phyloP scores from a whole-genome alignment of 2,888 invertebrate species.

The Trachelus stipa region DNA sequence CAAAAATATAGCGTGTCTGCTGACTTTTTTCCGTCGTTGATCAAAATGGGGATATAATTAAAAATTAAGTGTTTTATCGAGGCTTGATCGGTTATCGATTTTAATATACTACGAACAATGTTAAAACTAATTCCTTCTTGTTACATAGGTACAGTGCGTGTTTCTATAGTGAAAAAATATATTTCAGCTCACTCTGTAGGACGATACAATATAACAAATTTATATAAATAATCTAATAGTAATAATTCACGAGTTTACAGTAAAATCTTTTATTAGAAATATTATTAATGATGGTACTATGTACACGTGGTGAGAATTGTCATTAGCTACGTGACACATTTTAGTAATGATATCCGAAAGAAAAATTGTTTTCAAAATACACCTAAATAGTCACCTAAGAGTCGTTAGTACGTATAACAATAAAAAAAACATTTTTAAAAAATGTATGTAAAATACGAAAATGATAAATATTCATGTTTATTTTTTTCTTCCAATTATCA shows the following conservation, averaged over 20 bases:
- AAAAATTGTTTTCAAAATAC: neutral
- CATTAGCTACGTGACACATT: neutral
- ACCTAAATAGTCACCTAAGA: neutral
- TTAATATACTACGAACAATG: neutral
- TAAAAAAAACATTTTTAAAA: neutral
- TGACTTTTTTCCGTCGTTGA: neutral
- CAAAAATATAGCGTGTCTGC: too few relatives aligned
- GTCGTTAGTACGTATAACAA: neutral
- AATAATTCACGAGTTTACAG: neutral
- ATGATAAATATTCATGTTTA: neutral
- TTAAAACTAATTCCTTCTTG: neutral
- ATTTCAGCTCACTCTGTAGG: neutral
- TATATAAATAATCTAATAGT: neutral
- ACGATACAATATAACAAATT: neutral
- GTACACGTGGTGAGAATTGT: neutral
- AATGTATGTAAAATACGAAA: neutral
- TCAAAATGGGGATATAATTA: neutral
- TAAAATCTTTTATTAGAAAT: neutral
- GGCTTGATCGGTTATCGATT: neutral
- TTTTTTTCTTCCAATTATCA: neutral
- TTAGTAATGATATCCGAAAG: neutral
- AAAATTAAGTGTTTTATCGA: neutral
- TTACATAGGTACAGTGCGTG: neutral
- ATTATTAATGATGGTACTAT: neutral
- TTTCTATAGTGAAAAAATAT: neutral